Evolutionary conservation across 2,113 vertebrate genomes (phyloP).

Genomic region (Cynopterus brachyotis): DNA sequence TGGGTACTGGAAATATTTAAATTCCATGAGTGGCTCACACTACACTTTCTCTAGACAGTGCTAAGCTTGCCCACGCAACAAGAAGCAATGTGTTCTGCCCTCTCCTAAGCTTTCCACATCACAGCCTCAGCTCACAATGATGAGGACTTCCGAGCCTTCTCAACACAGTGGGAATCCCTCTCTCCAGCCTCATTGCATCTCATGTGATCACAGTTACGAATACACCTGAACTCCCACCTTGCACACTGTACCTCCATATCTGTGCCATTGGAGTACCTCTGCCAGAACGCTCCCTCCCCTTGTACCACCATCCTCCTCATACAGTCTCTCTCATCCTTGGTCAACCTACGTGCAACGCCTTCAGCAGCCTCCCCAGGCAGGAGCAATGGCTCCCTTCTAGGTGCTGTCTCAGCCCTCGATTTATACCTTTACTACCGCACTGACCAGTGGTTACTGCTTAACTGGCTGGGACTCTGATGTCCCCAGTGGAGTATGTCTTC

Average conservation of each 20-base stretch:
- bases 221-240: too few species aligned
- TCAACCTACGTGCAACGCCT: neutral
- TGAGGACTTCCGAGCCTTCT: neutral
- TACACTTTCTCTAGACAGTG: neutral
- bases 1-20: neutral
- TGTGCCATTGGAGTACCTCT: neutral
- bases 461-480: neutral
- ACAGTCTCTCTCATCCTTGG: neutral
- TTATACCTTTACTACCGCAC: neutral
- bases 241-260: neutral
- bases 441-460: neutral
- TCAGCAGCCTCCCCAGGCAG: neutral
- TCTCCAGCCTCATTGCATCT: neutral
- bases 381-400: neutral
- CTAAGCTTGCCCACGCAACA: too few species aligned
- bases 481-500: neutral
- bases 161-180: neutral
- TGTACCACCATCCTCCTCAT: rapidly evolving
- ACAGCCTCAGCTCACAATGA: neutral
- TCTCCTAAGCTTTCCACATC: neutral
- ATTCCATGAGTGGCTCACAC: neutral
- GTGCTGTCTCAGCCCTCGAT: neutral
- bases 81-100: neutral
- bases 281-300: rapidly evolving
- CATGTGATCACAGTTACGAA: rapidly evolving